Evolutionary conservation across 2,113 vertebrate genomes (phyloP), one percentile per base, ranked within the genome.

Genomic region (Trematomus loennbergii): DNA sequence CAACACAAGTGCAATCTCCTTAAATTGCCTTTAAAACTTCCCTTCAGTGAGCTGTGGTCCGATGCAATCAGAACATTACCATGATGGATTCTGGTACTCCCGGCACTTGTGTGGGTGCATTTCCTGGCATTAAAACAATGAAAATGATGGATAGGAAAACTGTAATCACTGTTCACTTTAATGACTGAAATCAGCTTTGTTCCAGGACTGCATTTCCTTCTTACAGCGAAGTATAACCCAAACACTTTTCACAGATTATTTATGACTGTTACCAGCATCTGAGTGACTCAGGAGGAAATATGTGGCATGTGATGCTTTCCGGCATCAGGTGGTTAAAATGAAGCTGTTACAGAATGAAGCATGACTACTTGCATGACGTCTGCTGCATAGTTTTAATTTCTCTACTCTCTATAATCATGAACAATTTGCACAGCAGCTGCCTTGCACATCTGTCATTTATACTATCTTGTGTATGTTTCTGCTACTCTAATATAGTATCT

Each of bases 111-210:
- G 84, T 80, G 84, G 71, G 40, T 69, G 61, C 78, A 75, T 83
- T 90, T 89, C 83, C 87, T 78, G 83, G 65, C 85, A 79, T 74
- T 76, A 64, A 78, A 83, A 88, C 78, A 71, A 78, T 86, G 61
- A 85, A 88, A 64, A 85, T 78, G 81, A 89, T 65, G 63, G 65
- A 87, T 76, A 20, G 72, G 52, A 72, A 79, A 82, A 63, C 48
- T 63, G 15, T 66, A 70, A 82, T 84, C 64, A 64, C 50, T 71
- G 52, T 73, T 71, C 60, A 73, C 45, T 65, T 40, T 84, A 78
- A 88, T 79, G 62, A 82, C 33, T 76, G 52, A 64, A 78, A 81
- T 83, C 50, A 61, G 11, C 77, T 74, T 52, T 40, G 54, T 72
- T 69, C 53, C 65, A 81, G 68, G 36, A 61, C 58, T 61, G 60